phyloP scores from a whole-genome alignment of 2,113 vertebrate species.

The Calonectris borealis region DNA sequence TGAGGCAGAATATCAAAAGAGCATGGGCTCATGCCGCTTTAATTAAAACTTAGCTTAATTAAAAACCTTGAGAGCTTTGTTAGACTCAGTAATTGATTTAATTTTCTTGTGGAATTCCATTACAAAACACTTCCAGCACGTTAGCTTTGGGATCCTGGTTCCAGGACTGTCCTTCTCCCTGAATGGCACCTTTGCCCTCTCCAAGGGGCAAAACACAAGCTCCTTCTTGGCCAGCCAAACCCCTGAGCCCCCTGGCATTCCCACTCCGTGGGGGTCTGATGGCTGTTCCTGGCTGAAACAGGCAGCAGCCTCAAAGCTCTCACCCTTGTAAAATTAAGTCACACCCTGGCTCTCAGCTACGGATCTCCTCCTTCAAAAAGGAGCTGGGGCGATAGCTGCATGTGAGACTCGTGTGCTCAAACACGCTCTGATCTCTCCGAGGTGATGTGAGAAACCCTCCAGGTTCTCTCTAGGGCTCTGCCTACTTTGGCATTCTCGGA shows the following conservation, averaged over 20 bases:
- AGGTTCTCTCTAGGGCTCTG: neutral
- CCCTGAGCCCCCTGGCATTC: rapidly evolving
- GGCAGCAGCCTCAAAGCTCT: neutral
- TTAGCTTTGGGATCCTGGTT: neutral
- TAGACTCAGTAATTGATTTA: constrained; percentile 94
- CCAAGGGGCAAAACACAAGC: neutral
- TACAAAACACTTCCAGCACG: neutral
- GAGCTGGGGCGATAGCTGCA: neutral
- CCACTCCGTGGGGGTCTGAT: rapidly evolving
- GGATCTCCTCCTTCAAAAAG: neutral
- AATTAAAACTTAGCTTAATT: constrained; percentile 98
- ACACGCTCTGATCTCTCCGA: rapidly evolving
- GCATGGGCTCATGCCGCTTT: constrained; percentile 69
- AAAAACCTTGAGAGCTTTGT: constrained; percentile 89
- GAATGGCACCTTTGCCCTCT: neutral
- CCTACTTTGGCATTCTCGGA: neutral
- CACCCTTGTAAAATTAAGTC: neutral
- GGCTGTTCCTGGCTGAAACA: neutral
- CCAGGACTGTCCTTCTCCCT: neutral
- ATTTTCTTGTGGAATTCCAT: constrained; percentile 80
- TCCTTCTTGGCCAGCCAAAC: neutral
- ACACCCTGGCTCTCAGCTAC: neutral
- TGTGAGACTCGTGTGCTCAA: rapidly evolving
- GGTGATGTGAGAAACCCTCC: neutral
- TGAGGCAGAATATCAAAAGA: constrained; percentile 73